These are phyloP conservation scores for Gallinago paraguaiae DNA, from an alignment of 2,113 vertebrate genomes.

Conservation along the genomic window DNA sequence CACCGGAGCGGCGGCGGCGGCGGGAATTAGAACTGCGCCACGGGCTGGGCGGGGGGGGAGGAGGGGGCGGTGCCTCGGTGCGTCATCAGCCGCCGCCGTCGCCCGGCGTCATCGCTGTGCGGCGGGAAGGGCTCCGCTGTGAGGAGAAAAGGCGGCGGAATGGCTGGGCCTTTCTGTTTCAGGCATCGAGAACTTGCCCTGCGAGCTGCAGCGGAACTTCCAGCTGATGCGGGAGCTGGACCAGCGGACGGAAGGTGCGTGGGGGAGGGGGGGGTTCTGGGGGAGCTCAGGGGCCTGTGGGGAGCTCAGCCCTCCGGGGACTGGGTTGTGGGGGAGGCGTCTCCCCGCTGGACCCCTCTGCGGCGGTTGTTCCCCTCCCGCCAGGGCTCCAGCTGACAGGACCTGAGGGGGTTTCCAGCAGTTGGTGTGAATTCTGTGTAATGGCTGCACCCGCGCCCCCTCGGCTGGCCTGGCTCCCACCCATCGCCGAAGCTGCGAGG, in stretches of 20 bases:
- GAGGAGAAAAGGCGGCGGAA: accelerated
- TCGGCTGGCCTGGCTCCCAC: accelerated
- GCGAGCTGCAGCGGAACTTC: conserved; percentile 95
- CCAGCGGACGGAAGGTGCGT: conserved; percentile 91
- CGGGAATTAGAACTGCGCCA: conserved; percentile 57
- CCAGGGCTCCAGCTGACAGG: not conserved
- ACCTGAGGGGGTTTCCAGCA: no score
- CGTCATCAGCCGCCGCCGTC: not conserved
- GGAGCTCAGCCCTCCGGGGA: not conserved
- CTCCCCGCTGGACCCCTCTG: accelerated
- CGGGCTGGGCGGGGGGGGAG: not conserved
- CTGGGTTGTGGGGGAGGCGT: accelerated
- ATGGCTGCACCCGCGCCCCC: accelerated
- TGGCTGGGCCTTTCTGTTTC: not conserved
- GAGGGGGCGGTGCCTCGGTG: not conserved
- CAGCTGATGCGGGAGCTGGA: conserved; percentile 96
- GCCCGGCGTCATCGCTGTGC: accelerated
- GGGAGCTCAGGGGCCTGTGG: not conserved
- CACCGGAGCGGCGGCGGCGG: not conserved
- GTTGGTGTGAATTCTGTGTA: not conserved
- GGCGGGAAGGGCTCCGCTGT: not conserved
- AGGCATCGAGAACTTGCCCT: conserved; percentile 97
- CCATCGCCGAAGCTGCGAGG: accelerated
- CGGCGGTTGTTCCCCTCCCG: not conserved
- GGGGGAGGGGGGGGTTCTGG: not conserved